Percentiles rank a stretch among this genome's conserved stretches.
Conservation (phyloP, 1,140 invertebrate species). For the Augochlora pura region DNA sequence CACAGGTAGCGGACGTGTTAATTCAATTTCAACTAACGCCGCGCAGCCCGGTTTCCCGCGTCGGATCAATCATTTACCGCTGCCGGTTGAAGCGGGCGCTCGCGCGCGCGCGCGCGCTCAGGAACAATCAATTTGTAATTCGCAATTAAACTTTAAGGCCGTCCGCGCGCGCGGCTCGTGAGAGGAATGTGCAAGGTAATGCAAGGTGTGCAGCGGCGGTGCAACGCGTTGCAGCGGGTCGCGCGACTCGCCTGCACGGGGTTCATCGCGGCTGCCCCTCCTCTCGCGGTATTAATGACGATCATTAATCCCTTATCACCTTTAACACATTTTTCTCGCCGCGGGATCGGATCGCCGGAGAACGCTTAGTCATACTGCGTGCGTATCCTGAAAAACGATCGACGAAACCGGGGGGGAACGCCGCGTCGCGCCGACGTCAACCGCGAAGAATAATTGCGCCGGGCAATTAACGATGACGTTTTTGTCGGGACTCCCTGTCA, state of each 20-base stretch:
- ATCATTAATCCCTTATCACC: constrained; percentile 71
- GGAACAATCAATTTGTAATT: constrained; percentile 14
- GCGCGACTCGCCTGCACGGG: constrained; percentile 64
- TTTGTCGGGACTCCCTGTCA: too few species aligned
- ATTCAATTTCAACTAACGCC: background rate
- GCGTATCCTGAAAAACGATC: constrained; percentile 37
- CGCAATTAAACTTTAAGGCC: constrained; percentile 36
- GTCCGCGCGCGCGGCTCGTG: constrained; percentile 40
- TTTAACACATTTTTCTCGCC: constrained; percentile 32
- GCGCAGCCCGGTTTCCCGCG: too few species aligned
- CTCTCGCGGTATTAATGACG: constrained; percentile 71
- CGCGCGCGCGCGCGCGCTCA: too few species aligned
- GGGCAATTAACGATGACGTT: constrained; percentile 33
- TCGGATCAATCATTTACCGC: too few species aligned
- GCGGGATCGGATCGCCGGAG: background rate
- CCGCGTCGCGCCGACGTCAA: too few species aligned
- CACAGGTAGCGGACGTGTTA: background rate
- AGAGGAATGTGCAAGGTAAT: constrained; percentile 66
- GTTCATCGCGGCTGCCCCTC: constrained; percentile 64
- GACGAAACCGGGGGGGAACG: background rate
- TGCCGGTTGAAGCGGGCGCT: too few species aligned
- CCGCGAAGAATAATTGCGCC: background rate
- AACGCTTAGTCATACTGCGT: background rate
- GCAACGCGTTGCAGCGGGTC: constrained; percentile 58
- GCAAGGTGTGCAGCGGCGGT: constrained; percentile 40